Conservation (phyloP, 2,113 vertebrate species). For the Vimba vimba region DNA sequence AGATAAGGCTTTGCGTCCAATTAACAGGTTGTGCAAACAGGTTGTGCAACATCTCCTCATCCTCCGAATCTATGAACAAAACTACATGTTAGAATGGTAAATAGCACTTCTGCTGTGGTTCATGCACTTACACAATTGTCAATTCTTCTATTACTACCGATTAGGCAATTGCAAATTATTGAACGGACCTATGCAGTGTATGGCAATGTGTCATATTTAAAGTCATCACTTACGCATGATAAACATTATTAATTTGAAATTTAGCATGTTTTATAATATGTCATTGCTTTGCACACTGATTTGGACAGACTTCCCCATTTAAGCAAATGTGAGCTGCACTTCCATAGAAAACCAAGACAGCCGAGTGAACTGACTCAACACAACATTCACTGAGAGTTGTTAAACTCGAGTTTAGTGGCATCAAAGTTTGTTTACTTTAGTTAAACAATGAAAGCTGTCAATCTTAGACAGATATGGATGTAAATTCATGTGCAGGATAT, state of each 20-base stretch:
- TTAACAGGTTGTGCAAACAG: not conserved
- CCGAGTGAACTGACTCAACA: not conserved
- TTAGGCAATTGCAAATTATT: too few species aligned
- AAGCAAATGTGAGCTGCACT: not conserved
- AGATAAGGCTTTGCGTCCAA: not conserved
- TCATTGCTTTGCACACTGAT: not conserved
- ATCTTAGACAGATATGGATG: not conserved
- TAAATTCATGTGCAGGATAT: not conserved
- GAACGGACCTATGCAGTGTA: too few species aligned
- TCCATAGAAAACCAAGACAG: not conserved
- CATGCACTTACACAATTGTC: not conserved
- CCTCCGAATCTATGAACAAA: not conserved
- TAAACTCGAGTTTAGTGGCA: not conserved
- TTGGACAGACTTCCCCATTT: not conserved
- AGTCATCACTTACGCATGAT: not conserved
- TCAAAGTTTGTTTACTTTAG: slow-evolving; percentile 1
- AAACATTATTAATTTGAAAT: not conserved
- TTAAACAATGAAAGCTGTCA: not conserved
- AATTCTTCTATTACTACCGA: not conserved
- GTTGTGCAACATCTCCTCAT: not conserved
- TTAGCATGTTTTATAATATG: not conserved
- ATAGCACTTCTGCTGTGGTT: not conserved
- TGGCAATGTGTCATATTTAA: too few species aligned
- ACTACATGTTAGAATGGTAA: not conserved
- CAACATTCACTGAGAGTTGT: not conserved